Evolutionary conservation across 35 echinoderm and acorn worm genomes (phyloP), one percentile per base, ranked within the genome.

Genomic region (Hemicentrotus pulcherrimus): DNA sequence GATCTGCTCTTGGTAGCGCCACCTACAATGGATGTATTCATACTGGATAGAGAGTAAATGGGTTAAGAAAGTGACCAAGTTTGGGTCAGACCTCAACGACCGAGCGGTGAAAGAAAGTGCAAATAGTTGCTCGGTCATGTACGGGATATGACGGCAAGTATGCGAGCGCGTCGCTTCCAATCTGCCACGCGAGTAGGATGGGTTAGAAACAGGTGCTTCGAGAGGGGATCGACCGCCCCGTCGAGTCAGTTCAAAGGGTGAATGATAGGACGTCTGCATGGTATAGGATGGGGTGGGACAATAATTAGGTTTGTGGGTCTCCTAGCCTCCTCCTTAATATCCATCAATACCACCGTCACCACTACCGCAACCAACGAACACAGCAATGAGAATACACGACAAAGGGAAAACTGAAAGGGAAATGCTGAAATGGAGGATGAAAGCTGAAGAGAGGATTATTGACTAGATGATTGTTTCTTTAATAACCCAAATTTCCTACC

Each of bases 21-120:
- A 14, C 15, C 50, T 13, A 55, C 15, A 55, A 55, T 6, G 15
- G 11, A 55, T 55, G 10, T 11, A 11, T 55, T 55, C 9, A 55
- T 55, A 55, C 50, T 55, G 10, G 50, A 55, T 55, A 12, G 50
- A 55, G 50, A 55, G 10, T 28, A 8, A 78, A 78, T 7, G 65
- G 65, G 19, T 78, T n/a, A 78, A 78, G 65, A 78, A 78, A n/a
- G 65, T 78, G 65, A 78, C 65, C 65, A 78, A 78, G 65, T 78
- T 78, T 78, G 65, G 65, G 65, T 78, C 65, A 78, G 65, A 78
- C 65, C 28, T 78, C 88, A 47, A 47, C 46, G 88, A 90, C 88
- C 88, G 88, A 90, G 32, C 88, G 88, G 88, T 90, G 32, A 90
- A 90, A 28, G 22, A 78, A 45, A 90, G 88, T 33, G 88, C 88